Percentiles rank a stretch among this genome's conserved stretches.
Conservation (phyloP, 2,888 invertebrate genomes). For the Trichogramma dendrolimi region DNA sequence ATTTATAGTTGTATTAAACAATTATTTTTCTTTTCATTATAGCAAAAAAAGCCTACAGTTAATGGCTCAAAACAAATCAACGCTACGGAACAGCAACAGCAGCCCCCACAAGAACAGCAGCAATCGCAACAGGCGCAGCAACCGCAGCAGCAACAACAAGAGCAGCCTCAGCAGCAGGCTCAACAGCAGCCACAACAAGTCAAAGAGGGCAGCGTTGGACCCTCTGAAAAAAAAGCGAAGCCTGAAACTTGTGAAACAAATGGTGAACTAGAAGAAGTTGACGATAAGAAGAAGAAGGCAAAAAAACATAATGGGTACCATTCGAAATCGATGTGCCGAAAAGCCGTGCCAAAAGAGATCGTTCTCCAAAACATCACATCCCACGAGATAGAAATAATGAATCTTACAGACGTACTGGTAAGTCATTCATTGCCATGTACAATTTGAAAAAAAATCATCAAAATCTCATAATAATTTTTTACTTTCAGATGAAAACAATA, state of each 20-base stretch:
- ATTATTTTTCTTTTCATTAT: background rate
- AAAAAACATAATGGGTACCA: conserved; percentile 85
- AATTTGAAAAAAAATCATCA: background rate
- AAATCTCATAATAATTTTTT: conserved; percentile 10
- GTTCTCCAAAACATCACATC: conserved; percentile 52
- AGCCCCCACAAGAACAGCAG: conserved; percentile 20
- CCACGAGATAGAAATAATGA: conserved; percentile 48
- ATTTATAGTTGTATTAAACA: background rate
- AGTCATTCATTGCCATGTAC: background rate
- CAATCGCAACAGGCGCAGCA: background rate
- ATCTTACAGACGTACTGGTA: conserved; percentile 39
- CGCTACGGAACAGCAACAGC: conserved; percentile 40
- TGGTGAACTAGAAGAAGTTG: conserved; percentile 16
- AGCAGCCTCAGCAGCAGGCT: conserved; percentile 38
- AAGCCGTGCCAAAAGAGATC: conserved; percentile 63
- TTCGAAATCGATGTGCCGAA: conserved; percentile 80
- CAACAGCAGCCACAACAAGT: conserved; percentile 40
- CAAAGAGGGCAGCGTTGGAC: conserved; percentile 37
- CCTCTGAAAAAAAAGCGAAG: conserved; percentile 43
- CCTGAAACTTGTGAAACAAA: too few species aligned
- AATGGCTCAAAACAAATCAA: conserved; percentile 52
- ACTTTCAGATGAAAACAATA: conserved; percentile 43
- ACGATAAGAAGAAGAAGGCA: conserved; percentile 54
- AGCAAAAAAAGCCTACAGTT: conserved; percentile 25
- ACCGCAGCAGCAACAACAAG: conserved; percentile 36